These are phyloP conservation scores for Percopsis omiscomaycus DNA, from an alignment of 2,797 vertebrate genomes.

Conservation along the genomic window DNA sequence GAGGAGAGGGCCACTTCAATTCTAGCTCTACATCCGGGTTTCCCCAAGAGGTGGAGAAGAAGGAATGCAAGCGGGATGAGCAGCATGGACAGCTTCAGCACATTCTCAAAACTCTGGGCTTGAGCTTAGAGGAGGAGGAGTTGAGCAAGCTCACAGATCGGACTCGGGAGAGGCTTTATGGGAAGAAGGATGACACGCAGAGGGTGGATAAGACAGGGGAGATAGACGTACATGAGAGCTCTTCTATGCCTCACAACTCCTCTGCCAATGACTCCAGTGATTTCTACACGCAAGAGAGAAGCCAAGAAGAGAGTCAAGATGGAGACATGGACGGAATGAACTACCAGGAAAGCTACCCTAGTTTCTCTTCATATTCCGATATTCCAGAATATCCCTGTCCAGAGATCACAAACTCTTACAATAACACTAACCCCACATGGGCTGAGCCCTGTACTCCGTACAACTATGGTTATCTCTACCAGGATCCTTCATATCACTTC, in stretches of 20 bases:
- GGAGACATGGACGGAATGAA: not conserved
- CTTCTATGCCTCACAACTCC: not conserved
- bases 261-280: constrained; percentile 7
- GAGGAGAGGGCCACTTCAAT: not conserved
- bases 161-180: constrained; percentile 65
- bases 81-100: constrained; percentile 52
- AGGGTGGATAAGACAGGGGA: not conserved
- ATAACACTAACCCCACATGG: not conserved
- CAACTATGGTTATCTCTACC: not conserved
- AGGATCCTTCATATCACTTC: not conserved
- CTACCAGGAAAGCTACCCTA: not conserved
- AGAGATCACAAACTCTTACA: constrained; percentile 6
- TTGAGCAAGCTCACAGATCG: constrained; percentile 50
- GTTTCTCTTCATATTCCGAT: constrained; percentile 15
- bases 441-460: not conserved
- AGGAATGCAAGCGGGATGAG: constrained; percentile 19
- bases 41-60: constrained; percentile 6
- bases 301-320: not conserved
- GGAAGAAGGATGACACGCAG: constrained; percentile 30
- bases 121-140: constrained; percentile 60
- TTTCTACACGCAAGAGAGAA: not conserved
- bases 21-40: constrained; percentile 17
- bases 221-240: not conserved
- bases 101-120: constrained; percentile 60
- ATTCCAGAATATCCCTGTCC: not conserved